Conservation (phyloP, 1,140 invertebrate species). For the Drosophila melanica region DNA sequence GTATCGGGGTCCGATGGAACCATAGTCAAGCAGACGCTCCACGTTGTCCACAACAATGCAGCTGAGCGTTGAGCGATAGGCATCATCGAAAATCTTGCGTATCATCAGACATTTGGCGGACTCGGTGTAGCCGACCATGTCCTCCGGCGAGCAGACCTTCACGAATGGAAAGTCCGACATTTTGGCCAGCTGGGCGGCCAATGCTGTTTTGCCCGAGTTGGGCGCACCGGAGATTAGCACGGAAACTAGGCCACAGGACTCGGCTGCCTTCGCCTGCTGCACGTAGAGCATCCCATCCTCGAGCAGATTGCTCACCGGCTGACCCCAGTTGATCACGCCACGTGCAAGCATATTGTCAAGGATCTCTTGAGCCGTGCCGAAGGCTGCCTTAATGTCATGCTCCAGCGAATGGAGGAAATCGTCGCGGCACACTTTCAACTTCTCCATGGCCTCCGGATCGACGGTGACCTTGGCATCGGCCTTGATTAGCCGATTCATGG, state of each 20-base stretch:
- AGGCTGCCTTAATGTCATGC: constrained; percentile 98
- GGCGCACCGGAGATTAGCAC: constrained; percentile 96
- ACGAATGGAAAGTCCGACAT: constrained; percentile 99
- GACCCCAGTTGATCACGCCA: constrained; percentile 97
- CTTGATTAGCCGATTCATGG: constrained; percentile 99
- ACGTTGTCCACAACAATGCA: constrained; percentile 99
- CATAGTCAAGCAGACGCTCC: constrained; percentile 98
- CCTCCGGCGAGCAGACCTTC: constrained; percentile 98
- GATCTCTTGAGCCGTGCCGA: constrained; percentile 94
- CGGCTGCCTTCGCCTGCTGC: constrained; percentile 92
- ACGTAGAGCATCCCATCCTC: constrained; percentile 96
- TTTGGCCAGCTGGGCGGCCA: constrained; percentile 97
- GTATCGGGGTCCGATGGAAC: constrained; percentile 98
- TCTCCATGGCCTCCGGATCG: constrained; percentile 98
- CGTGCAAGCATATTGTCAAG: constrained; percentile 92
- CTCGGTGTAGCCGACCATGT: constrained; percentile 99
- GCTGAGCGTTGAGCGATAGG: constrained; percentile 97
- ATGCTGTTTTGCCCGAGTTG: constrained; percentile 97
- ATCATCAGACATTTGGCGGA: constrained; percentile 97
- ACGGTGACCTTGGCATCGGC: constrained; percentile 97
- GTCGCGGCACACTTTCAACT: constrained; percentile 92
- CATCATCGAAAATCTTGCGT: constrained; percentile 98
- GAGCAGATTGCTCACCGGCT: constrained; percentile 92
- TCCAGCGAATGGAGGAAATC: constrained; percentile 98
- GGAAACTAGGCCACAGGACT: constrained; percentile 93